Conservation (phyloP, 1,140 invertebrate genomes). For the Bombus terrestris region DNA sequence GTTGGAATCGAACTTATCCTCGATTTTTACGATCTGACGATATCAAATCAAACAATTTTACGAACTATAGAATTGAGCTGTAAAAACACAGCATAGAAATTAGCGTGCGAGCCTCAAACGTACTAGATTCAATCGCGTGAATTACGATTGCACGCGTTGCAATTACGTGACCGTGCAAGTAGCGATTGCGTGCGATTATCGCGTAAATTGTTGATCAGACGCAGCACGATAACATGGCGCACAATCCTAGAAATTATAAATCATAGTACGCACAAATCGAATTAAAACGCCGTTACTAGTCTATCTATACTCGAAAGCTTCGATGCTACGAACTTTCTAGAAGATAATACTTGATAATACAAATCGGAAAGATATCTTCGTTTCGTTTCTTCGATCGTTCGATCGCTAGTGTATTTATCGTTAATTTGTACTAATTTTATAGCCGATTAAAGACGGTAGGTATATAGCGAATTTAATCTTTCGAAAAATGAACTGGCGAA, state of each 20-base stretch:
- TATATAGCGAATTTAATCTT: not conserved
- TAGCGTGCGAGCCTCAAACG: not conserved
- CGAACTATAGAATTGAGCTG: no score
- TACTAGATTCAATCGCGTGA: not conserved
- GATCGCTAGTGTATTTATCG: not conserved
- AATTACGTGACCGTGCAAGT: not conserved
- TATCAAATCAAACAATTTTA: no score
- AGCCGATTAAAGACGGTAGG: not conserved
- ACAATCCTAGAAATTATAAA: not conserved
- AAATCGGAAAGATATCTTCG: no score
- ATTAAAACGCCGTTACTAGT: not conserved
- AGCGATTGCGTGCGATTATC: not conserved
- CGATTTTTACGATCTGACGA: no score
- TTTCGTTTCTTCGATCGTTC: no score
- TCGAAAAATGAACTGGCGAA: not conserved
- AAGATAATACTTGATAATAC: no score
- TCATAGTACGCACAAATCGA: no score
- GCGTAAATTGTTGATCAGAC: not conserved
- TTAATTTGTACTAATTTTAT: not conserved
- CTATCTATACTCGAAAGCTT: no score
- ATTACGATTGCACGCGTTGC: not conserved
- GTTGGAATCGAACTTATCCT: no score
- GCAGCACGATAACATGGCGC: not conserved
- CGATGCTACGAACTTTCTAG: no score
- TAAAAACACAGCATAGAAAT: not conserved